Conservation (phyloP, 2,888 invertebrate genomes). For the Nasonovia ribisnigri region DNA sequence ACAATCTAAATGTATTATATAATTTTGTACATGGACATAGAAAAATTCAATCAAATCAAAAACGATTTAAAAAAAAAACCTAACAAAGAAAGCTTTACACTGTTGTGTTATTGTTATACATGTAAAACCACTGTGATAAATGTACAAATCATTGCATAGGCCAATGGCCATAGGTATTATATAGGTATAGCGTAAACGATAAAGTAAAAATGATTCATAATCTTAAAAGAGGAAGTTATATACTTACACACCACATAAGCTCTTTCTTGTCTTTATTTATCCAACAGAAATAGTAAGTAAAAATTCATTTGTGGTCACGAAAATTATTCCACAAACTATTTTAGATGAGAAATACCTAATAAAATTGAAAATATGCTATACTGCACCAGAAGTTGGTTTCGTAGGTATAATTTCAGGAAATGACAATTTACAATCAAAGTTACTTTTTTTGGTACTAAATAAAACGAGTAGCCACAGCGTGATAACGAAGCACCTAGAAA, state of each 20-base stretch:
- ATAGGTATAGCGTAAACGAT: neutral
- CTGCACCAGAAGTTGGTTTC: no score
- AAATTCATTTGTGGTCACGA: neutral
- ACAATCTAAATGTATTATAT: no score
- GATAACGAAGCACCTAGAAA: neutral
- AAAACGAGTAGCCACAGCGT: neutral
- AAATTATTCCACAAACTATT: neutral
- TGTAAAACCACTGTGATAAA: neutral
- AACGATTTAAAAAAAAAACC: no score
- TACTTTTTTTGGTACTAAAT: neutral
- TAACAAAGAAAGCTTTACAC: no score
- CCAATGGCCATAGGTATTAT: neutral
- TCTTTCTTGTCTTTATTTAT: neutral
- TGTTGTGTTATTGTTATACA: neutral
- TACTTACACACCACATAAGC: neutral
- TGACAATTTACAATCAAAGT: neutral
- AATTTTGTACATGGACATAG: no score
- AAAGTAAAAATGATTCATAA: neutral
- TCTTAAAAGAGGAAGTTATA: neutral
- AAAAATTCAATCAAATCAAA: no score
- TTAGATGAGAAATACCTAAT: neutral
- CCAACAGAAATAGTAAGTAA: neutral
- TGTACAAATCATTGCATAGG: neutral
- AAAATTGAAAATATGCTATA: neutral
- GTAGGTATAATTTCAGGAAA: neutral